Base-by-base conservation (phyloP, 2,888 invertebrate species). In the Eupithecia subumbrata region DNA sequence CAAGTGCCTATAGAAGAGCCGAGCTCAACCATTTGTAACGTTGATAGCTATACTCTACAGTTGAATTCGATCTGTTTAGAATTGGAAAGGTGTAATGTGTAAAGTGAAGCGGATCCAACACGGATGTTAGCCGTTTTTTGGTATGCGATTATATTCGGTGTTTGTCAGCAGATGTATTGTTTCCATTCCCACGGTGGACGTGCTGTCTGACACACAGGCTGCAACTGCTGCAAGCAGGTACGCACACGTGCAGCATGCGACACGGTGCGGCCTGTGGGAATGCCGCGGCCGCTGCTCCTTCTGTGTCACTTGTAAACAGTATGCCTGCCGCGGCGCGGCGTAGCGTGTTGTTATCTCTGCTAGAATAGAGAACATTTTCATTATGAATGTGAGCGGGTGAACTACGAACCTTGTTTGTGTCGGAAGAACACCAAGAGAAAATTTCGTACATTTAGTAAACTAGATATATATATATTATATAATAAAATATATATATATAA, bases 91-190 rank as follows among this genome's bases (percentile, higher is more conserved):
- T 56, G 52, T 22, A 7, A 5, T 37, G 37, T 37, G 37, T 37
- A 37, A 37, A 37, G 37, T 37, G 52, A 45, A 16, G 18, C 52
- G 71, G 72, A 77, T 73, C 69, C 18, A 60, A 69, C 69, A 66
- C 56, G 72, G 72, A 75, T 74, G 67, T 72, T 48, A 60, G 12
- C 25, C 9, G 64, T 74, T 77, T 72, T 74, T 77, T 56, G 34
- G 40, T 69, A 74, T 77, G 74, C 71, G 52, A 72, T 70, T 63
- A 56, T 66, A 52, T 74, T 63, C 72, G 12, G 40, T 71, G 74
- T 75, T 75, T 70, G 74, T 56, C 40, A 48, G 72, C 77, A 72
- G 72, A 72, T 72, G 72, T 40, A 69, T 77, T 74, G 74, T 74
- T 72, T 22, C 72, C 74, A 74, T 77, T 77, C 77, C 45, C 77